Percentiles rank a stretch among this genome's conserved stretches.
phyloP scores from a whole-genome alignment of 1,140 invertebrate genomes.

The Saxidomus purpurata region DNA sequence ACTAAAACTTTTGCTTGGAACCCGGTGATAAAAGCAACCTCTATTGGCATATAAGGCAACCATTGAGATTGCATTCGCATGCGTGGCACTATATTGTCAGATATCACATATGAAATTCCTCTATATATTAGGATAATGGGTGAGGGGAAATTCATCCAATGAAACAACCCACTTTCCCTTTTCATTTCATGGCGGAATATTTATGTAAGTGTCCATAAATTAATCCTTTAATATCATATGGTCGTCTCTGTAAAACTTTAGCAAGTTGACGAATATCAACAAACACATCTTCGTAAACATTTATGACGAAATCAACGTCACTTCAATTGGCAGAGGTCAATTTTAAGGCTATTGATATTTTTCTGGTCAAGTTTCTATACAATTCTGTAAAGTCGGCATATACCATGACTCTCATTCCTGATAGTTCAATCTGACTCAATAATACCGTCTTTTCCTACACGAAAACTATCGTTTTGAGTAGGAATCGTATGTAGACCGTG shows the following conservation, averaged over 20 bases:
- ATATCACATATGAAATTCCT: slow-evolving; percentile 83
- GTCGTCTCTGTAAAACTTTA: slow-evolving; percentile 72
- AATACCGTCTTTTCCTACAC: slow-evolving; percentile 10
- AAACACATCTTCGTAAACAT: slow-evolving; percentile 88
- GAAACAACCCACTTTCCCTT: slow-evolving; percentile 58
- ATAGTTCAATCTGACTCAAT: not conserved
- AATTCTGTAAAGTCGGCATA: slow-evolving; percentile 43
- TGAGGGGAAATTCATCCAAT: slow-evolving; percentile 35
- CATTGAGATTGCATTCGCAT: slow-evolving; percentile 73
- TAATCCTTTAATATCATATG: not conserved
- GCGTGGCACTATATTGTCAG: slow-evolving; percentile 71
- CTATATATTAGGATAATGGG: slow-evolving; percentile 77
- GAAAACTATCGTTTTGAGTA: too few species aligned
- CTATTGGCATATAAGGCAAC: slow-evolving; percentile 76
- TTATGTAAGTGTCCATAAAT: slow-evolving; percentile 41
- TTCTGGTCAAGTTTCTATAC: slow-evolving; percentile 43
- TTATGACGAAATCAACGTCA: slow-evolving; percentile 87
- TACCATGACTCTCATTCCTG: slow-evolving; percentile 30
- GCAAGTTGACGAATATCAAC: slow-evolving; percentile 87
- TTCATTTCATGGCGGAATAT: not conserved
- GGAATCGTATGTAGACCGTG: too few species aligned
- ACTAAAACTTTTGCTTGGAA: slow-evolving; percentile 38
- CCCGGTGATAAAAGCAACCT: slow-evolving; percentile 85
- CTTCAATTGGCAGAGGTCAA: slow-evolving; percentile 91
- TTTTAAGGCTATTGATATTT: slow-evolving; percentile 88